phyloP scores from a whole-genome alignment of 2,888 invertebrate species.

The Cepaea hortensis region DNA sequence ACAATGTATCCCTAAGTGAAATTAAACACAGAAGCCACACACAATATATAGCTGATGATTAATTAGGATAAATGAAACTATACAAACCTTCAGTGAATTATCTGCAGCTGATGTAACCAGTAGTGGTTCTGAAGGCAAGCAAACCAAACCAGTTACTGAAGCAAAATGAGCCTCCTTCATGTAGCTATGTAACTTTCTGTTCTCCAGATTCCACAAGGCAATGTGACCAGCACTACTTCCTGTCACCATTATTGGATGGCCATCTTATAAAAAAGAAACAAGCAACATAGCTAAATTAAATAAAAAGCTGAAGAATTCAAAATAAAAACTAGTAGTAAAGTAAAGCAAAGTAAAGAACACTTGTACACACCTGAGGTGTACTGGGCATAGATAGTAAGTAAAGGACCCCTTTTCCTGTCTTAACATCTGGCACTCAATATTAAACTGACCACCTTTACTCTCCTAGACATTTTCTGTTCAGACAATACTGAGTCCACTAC shows the following conservation, averaged over 20 bases:
- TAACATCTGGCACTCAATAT: too few species aligned
- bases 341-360: neutral
- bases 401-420: too few species aligned
- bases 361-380: too few species aligned
- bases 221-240: conserved; percentile 89
- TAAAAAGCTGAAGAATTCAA: neutral
- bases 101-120: conserved; percentile 94
- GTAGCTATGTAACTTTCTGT: conserved; percentile 84
- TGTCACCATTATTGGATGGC: conserved; percentile 89
- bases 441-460: too few species aligned
- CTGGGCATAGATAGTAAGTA: too few species aligned
- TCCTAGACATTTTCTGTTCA: too few species aligned
- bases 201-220: conserved; percentile 91
- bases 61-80: neutral
- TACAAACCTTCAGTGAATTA: conserved; percentile 90
- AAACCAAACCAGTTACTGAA: conserved; percentile 87
- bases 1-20: too few species aligned
- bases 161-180: conserved; percentile 85
- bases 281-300: too few species aligned
- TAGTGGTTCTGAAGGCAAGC: conserved; percentile 91
- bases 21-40: too few species aligned
- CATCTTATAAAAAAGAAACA: conserved; percentile 79
- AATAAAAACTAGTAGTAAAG: neutral
- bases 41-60: too few species aligned
- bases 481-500: too few species aligned